Base-by-base conservation (phyloP, 2,888 invertebrate genomes). In the Trisateles emortualis region DNA sequence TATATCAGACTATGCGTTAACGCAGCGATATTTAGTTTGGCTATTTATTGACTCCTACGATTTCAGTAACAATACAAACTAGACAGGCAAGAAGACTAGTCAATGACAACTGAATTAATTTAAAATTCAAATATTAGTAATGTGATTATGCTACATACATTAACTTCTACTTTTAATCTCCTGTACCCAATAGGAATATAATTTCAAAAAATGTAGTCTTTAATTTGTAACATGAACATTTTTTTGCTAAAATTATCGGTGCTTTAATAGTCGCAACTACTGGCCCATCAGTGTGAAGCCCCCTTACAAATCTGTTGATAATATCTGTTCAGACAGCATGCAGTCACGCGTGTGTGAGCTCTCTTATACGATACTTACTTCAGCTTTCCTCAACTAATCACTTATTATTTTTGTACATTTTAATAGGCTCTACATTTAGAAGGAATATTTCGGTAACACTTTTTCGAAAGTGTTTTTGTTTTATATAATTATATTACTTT, bases 341-440 rank as follows among this genome's bases (percentile, higher is more conserved):
- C 66, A 81, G 84, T 76, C 76, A 79, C 83, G 83, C 83, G 81
- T 78, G 77, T 76, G 68, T 78, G 75, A 40, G 50, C 75, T 59
- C 72, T 61, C 66, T 65, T 68, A 70, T 68, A 72, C 68, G 68
- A 39, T 32, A 5, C n/a, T 26, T 16, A 43, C 36, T 43, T 39
- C 39, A 75, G 72, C 78, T 81, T 79, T 79, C 78, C 72, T 74
- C 60, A 61, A 62, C 64, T 71, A 74, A 68, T 74, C 65, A 72
- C 52, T 67, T 53, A 67, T 67, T 67, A 72, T 68, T 69, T 57
- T 49, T 38, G 44, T 47, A 19, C 44, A 56, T 69, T 71, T 57
- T 44, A 41, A 48, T 55, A 36, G 49, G 32, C 24, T 10, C 39
- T 14, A 16, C 6, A 1, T 16, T 6, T 35, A 57, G 33, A 11